These are phyloP conservation scores for Hemithea aestivaria DNA, from an alignment of 2,888 invertebrate genomes.

Conservation along the genomic window DNA sequence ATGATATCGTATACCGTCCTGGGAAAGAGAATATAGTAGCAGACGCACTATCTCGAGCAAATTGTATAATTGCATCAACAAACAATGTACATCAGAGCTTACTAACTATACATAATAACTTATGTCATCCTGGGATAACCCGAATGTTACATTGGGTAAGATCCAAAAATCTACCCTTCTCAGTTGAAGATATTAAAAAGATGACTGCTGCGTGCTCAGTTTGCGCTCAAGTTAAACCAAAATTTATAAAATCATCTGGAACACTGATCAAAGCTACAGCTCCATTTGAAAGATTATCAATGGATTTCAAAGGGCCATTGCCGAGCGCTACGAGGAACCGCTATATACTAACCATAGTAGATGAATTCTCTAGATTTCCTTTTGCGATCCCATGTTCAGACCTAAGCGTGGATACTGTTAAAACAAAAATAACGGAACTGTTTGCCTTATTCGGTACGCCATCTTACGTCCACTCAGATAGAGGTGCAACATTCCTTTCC, in stretches of 20 bases:
- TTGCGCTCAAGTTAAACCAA: slow-evolving; percentile 10
- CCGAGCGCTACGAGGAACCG: slow-evolving; percentile 7
- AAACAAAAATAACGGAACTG: slow-evolving; percentile 1
- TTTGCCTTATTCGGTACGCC: slow-evolving; percentile 2
- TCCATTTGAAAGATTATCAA: slow-evolving; percentile 9
- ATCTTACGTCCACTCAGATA: slow-evolving; percentile 4
- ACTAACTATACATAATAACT: background rate
- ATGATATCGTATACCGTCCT: background rate
- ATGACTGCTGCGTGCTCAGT: background rate
- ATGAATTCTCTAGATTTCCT: slow-evolving; percentile 26
- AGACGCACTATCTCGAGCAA: background rate
- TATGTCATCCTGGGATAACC: background rate
- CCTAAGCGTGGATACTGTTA: slow-evolving; percentile 1
- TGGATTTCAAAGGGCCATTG: slow-evolving; percentile 9
- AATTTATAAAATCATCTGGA: slow-evolving; percentile 9
- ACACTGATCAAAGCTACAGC: background rate
- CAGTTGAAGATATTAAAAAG: background rate
- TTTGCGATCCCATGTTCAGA: slow-evolving; percentile 18
- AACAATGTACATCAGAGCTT: no score
- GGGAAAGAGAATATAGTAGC: background rate
- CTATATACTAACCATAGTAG: slow-evolving; percentile 21
- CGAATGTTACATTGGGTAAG: background rate
- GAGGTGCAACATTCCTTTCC: slow-evolving; percentile 2
- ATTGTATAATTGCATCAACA: no score
- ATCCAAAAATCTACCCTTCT: background rate